Conservation (phyloP, 1,140 invertebrate genomes). For the Pseudomyrmex dendroicus region DNA sequence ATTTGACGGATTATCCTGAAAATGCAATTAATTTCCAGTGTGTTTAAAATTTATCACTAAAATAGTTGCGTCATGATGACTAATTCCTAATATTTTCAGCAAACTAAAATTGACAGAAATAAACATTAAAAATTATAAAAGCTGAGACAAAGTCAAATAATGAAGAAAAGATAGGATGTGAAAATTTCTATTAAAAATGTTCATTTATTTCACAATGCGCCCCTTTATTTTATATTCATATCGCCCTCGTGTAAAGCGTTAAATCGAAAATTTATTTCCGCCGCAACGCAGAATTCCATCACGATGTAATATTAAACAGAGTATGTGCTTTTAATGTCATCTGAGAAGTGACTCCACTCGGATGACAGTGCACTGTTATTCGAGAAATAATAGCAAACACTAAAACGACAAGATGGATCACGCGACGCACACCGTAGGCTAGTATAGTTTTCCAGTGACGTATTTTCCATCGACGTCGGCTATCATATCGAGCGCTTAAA, state of each 20-base stretch:
- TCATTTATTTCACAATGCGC: not conserved
- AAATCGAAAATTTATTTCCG: conserved; percentile 21
- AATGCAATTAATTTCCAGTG: conserved; percentile 48
- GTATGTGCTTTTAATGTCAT: conserved; percentile 10
- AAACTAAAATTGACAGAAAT: not conserved
- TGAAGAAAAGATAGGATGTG: too few relatives aligned
- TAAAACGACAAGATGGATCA: conserved; percentile 46
- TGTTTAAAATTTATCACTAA: not conserved
- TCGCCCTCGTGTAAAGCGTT: not conserved
- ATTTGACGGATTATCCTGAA: conserved; percentile 29
- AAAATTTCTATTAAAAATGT: not conserved
- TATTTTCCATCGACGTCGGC: conserved; percentile 67
- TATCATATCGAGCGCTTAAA: conserved; percentile 73
- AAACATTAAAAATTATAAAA: too few relatives aligned
- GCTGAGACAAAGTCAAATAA: too few relatives aligned
- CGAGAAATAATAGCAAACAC: conserved; percentile 42
- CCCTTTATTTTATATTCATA: not conserved
- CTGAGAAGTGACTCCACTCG: conserved; percentile 12
- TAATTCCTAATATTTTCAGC: not conserved
- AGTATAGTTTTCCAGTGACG: conserved; percentile 53
- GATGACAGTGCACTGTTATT: conserved; percentile 7
- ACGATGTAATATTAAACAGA: conserved; percentile 20
- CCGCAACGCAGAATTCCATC: not conserved
- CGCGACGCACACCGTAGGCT: conserved; percentile 4
- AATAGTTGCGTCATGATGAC: not conserved